These are phyloP conservation scores for Girardia tigrina DNA, from an alignment of 2,888 invertebrate genomes.

Conservation along the genomic window DNA sequence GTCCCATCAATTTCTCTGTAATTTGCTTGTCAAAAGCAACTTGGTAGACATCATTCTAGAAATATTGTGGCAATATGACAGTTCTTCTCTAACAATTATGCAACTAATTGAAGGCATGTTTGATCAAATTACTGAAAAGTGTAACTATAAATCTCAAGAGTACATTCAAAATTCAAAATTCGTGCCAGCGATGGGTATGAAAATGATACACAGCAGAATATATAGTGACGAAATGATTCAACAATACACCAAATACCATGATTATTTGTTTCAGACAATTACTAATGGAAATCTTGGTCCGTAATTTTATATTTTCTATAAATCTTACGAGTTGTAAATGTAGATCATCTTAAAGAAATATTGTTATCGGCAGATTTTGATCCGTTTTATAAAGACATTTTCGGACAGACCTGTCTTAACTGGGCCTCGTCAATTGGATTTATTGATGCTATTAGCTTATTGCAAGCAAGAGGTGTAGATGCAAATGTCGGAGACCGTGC, in stretches of 20 bases:
- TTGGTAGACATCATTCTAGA: conserved; percentile 17
- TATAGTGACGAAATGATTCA: conserved; percentile 13
- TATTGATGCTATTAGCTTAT: conserved; percentile 72
- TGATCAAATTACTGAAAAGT: neutral
- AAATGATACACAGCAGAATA: neutral
- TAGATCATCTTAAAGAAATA: neutral
- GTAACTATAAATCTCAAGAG: neutral
- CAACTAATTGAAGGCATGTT: conserved; percentile 20
- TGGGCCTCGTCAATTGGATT: conserved; percentile 98
- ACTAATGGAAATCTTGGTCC: neutral
- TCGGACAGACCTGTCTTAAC: conserved; percentile 90
- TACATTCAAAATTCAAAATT: neutral
- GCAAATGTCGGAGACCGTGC: conserved; percentile 93
- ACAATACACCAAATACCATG: neutral
- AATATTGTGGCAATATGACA: conserved; percentile 4
- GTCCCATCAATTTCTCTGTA: conserved; percentile 3
- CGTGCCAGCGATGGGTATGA: neutral
- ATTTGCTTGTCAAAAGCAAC: neutral
- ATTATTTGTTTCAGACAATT: neutral
- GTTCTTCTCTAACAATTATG: neutral
- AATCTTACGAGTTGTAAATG: neutral
- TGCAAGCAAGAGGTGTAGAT: conserved; percentile 89
- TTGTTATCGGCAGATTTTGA: conserved; percentile 57
- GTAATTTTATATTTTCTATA: neutral
- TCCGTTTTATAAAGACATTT: conserved; percentile 97